phyloP scores from a whole-genome alignment of 2,888 invertebrate species.

The Gari tellinella region DNA sequence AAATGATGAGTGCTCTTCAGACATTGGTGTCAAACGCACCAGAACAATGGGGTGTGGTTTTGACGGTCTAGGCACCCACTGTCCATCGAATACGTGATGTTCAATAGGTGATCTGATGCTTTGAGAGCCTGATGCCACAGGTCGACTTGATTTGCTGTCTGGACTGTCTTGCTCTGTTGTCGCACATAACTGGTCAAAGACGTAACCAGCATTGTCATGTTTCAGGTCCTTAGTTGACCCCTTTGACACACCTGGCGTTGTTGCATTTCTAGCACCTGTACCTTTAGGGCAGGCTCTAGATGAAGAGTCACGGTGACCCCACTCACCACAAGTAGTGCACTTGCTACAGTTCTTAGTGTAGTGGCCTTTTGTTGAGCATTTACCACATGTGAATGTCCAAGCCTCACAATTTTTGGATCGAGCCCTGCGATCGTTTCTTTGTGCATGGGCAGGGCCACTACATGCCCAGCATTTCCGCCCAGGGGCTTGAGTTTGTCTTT shows the following conservation, averaged over 20 bases:
- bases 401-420: constrained; percentile 23
- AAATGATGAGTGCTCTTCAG: constrained; percentile 6
- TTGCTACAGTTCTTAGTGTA: too few species aligned
- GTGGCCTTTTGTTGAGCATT: too few species aligned
- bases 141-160: not conserved
- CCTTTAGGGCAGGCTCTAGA: too few species aligned
- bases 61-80: constrained; percentile 25
- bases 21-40: constrained; percentile 8
- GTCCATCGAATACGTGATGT: constrained; percentile 18
- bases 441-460: constrained; percentile 27
- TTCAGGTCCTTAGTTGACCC: not conserved
- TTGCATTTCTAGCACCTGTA: too few species aligned
- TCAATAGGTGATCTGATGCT: not conserved
- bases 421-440: constrained; percentile 31
- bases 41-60: constrained; percentile 23
- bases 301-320: too few species aligned
- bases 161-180: constrained; percentile 6
- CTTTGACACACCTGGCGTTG: not conserved
- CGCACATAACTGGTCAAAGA: constrained; percentile 17
- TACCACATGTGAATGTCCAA: constrained; percentile 34
- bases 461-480: constrained; percentile 19
- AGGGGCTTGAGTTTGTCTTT: not conserved
- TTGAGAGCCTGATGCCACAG: too few species aligned
- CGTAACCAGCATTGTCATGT: constrained; percentile 4
- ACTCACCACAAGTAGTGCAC: too few species aligned